Percentiles rank a stretch among this genome's conserved stretches.
These are phyloP conservation scores for Acarapis woodi DNA, from an alignment of 1,140 invertebrate genomes.

Conservation along the genomic window DNA sequence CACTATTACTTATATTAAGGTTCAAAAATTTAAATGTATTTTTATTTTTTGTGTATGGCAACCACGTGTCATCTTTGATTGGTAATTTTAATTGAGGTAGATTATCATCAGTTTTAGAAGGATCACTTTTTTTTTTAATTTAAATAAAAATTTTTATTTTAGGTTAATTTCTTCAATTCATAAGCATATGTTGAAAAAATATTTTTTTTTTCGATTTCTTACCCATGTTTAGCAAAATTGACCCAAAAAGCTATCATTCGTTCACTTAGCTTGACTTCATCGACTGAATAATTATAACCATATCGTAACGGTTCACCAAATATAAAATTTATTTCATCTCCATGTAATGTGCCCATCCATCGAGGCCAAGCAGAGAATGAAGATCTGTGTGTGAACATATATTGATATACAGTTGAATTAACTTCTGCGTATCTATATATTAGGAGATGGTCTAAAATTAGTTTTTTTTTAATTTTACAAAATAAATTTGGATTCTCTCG, in stretches of 20 bases:
- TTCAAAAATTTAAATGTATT: too few relatives aligned
- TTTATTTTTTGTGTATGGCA: too few relatives aligned
- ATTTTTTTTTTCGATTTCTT: conserved; percentile 15
- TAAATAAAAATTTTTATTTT: not conserved
- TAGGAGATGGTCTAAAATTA: too few relatives aligned
- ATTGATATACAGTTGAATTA: conserved; percentile 72
- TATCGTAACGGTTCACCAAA: conserved; percentile 70
- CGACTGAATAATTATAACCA: conserved; percentile 36
- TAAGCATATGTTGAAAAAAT: conserved; percentile 1
- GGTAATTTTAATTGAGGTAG: not conserved
- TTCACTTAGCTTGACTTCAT: conserved; percentile 47
- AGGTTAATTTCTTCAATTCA: not conserved
- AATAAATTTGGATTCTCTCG: too few relatives aligned
- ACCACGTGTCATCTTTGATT: too few relatives aligned
- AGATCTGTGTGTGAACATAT: conserved; percentile 70
- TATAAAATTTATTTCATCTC: conserved; percentile 76
- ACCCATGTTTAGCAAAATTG: conserved; percentile 81
- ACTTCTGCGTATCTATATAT: conserved; percentile 51
- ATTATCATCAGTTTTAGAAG: not conserved
- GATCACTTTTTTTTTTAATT: conserved; percentile 5
- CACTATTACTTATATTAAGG: too few relatives aligned
- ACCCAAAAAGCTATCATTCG: conserved; percentile 81
- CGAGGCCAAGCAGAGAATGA: conserved; percentile 59
- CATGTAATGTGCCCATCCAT: conserved; percentile 88
- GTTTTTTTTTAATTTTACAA: too few relatives aligned